phyloP scores from a whole-genome alignment of 1,140 invertebrate genomes.

The Holotrichia oblita region DNA sequence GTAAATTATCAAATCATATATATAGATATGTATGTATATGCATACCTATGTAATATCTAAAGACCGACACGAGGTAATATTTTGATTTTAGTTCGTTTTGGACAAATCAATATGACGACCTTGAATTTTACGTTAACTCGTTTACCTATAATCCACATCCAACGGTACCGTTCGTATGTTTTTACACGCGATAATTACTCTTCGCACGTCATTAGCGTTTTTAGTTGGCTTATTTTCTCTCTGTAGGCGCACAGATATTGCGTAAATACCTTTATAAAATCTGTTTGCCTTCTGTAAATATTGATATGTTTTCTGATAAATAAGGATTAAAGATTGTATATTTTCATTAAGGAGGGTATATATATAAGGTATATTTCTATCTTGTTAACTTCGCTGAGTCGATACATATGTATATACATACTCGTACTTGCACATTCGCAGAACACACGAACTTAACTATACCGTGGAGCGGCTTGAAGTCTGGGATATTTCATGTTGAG shows the following conservation, averaged over 20 bases:
- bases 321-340: slow-evolving; percentile 32
- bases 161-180: neutral
- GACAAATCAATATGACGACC: neutral
- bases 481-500: neutral
- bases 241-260: neutral
- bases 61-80: too few relatives aligned
- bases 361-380: neutral
- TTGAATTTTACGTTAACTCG: neutral
- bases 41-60: too few relatives aligned
- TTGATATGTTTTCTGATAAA: slow-evolving; percentile 27
- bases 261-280: slow-evolving; percentile 18
- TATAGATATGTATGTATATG: too few relatives aligned
- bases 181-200: slow-evolving; percentile 30
- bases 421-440: too few relatives aligned
- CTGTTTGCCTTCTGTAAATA: slow-evolving; percentile 21
- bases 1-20: too few relatives aligned
- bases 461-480: neutral
- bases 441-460: too few relatives aligned
- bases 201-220: slow-evolving; percentile 25
- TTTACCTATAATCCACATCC: neutral
- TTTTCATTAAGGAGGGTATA: neutral
- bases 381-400: neutral
- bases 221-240: slow-evolving; percentile 1
- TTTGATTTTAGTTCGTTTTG: too few relatives aligned
- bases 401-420: neutral